These are phyloP conservation scores for Platycnemis pennipes DNA, from an alignment of 2,888 invertebrate species.

Conservation along the genomic window DNA sequence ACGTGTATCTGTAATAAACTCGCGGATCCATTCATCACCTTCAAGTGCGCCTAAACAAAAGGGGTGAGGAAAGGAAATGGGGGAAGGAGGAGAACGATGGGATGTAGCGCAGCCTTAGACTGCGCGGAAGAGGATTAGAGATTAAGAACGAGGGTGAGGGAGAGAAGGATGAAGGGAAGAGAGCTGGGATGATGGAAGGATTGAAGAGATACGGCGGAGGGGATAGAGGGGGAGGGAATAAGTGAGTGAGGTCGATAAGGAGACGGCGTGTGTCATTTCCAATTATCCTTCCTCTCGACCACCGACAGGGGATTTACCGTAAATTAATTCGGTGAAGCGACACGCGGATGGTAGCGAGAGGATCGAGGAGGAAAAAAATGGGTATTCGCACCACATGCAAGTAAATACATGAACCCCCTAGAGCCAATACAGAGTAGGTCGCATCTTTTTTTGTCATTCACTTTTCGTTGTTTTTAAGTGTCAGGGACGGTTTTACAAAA, in stretches of 20 bases:
- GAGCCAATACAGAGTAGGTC: too few relatives aligned
- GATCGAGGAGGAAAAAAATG: neutral
- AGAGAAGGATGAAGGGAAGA: neutral
- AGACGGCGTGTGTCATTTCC: conserved; percentile 16
- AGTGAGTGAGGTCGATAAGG: conserved; percentile 27
- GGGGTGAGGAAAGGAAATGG: neutral
- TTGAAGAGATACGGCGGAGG: neutral
- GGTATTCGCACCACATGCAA: neutral
- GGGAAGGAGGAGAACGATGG: neutral
- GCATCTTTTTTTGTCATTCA: too few relatives aligned
- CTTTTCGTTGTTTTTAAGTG: too few relatives aligned
- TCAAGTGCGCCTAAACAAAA: neutral
- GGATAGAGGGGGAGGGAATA: neutral
- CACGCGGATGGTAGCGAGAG: neutral
- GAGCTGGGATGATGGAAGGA: neutral
- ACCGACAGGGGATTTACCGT: neutral
- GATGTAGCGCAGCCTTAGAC: neutral
- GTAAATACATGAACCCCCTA: neutral
- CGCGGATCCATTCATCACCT: neutral
- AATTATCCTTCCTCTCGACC: conserved; percentile 35
- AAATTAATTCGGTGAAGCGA: conserved; percentile 22
- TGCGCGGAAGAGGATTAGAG: neutral
- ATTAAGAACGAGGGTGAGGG: neutral
- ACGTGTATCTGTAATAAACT: neutral
- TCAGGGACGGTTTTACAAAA: too few relatives aligned